A percentile compares a stretch with the other conserved stretches of the same genome.
Conservation (phyloP, 2,113 vertebrate species). For the Condylura cristata region DNA sequence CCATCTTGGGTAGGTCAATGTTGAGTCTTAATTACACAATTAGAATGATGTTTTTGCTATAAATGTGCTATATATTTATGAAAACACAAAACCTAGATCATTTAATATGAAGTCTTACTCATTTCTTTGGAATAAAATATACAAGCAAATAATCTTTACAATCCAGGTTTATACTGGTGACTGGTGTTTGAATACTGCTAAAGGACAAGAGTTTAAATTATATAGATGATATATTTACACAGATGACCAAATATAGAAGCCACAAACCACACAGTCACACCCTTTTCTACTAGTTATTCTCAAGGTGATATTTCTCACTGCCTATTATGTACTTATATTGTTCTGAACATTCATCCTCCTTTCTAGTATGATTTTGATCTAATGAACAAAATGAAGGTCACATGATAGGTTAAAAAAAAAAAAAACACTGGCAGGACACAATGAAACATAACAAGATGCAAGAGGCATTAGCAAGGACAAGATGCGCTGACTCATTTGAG, state of each 20-base stretch:
- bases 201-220: not conserved
- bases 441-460: not conserved
- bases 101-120: constrained; percentile 19
- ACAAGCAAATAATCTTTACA: constrained; percentile 46
- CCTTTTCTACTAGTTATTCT: not conserved
- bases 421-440: not conserved
- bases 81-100: not conserved
- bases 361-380: constrained; percentile 7
- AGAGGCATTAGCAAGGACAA: not conserved
- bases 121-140: constrained; percentile 41
- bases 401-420: not conserved
- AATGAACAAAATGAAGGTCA: constrained; percentile 32
- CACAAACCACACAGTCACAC: not conserved
- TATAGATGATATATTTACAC: too few relatives aligned
- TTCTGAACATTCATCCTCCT: not conserved
- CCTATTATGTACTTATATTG: not conserved
- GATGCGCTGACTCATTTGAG: not conserved
- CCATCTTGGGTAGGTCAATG: constrained; percentile 29
- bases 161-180: not conserved
- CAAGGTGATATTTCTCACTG: not conserved
- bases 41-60: constrained; percentile 38
- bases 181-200: constrained; percentile 54
- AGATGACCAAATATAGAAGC: not conserved
- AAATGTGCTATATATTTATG: constrained; percentile 25
- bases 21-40: constrained; percentile 21